phyloP scores from a whole-genome alignment of 1,140 invertebrate species.

The Pollicipes pollicipes region DNA sequence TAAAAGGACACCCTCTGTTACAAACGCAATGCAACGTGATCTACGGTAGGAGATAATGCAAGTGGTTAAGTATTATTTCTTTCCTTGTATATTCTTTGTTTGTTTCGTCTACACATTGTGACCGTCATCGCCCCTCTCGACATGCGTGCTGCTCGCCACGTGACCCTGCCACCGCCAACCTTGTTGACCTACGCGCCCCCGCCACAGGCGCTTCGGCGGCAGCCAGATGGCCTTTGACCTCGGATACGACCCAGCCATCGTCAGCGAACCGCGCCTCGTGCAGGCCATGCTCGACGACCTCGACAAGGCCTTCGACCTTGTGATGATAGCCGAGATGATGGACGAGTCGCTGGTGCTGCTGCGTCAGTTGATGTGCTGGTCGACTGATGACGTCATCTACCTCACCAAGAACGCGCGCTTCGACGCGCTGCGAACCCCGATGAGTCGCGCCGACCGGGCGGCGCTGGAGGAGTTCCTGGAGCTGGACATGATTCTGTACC shows the following conservation, averaged over 20 bases:
- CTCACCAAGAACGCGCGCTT: slow-evolving; percentile 26
- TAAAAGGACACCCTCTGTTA: too few species aligned
- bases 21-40: too few species aligned
- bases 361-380: slow-evolving; percentile 31
- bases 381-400: slow-evolving; percentile 28
- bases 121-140: too few species aligned
- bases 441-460: slow-evolving; percentile 10
- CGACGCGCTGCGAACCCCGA: slow-evolving; percentile 12
- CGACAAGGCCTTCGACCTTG: slow-evolving; percentile 29
- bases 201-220: slow-evolving; percentile 18
- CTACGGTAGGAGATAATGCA: not conserved
- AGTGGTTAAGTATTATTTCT: too few species aligned
- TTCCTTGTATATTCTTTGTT: too few species aligned
- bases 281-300: slow-evolving; percentile 17
- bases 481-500: too few species aligned
- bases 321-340: slow-evolving; percentile 34
- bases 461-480: slow-evolving; percentile 14
- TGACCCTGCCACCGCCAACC: too few species aligned
- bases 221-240: slow-evolving; percentile 30
- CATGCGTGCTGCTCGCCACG: not conserved
- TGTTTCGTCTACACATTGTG: too few species aligned
- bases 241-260: slow-evolving; percentile 22
- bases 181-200: slow-evolving; percentile 7
- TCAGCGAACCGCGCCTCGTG: slow-evolving; percentile 5
- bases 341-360: slow-evolving; percentile 34